Evolutionary conservation across 2,113 vertebrate species (phyloP), one percentile per base, ranked within the genome.

Genomic region (Dryoscopus gambensis): DNA sequence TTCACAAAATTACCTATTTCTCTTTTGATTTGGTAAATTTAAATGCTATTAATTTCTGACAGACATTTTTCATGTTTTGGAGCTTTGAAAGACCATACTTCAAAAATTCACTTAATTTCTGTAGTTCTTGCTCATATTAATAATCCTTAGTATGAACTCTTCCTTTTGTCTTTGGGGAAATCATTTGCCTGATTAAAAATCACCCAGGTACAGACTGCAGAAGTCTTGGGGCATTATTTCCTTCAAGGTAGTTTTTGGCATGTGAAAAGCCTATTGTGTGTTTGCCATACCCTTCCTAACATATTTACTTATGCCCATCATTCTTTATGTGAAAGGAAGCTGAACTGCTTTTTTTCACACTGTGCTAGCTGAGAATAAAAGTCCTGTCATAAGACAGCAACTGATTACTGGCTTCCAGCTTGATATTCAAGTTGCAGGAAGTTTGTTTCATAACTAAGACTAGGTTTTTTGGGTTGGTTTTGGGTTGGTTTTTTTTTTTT

Each of bases 271-370:
- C 53, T 56, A 55, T 47, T 95, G 73, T 92, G 56, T 59, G 56
- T 28, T 46, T 68, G 50, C 46, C 22, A 19, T 81, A 90, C 37
- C 50, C 79, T 71, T 89, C 37, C 75, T 46, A 75, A 60, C 44
- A 22, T 60, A 30, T 64, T 95, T 93, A 70, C 84, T 93, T 81
- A 84, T 84, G 52, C 30, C 84, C 19, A 52, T 88, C 83, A 87
- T 89, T 93, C 83, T 85, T 93, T 21, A 84, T 81, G 57, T 31
- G 56, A 92, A 94, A 92, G 80, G 86, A 79, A 92, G 52, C 83
- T 93, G 90, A 87, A 89, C 83, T 77, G 71, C 59, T 81, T 90
- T 96, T 93, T 80, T 90, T 71, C 85, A 93, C 82, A 49, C 88
- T 53, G 37, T 57, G 31, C 42, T 87, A 76, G 83, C 73, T 68